These are phyloP conservation scores for Elanoides forficatus DNA, from an alignment of 2,113 vertebrate genomes.

Conservation along the genomic window DNA sequence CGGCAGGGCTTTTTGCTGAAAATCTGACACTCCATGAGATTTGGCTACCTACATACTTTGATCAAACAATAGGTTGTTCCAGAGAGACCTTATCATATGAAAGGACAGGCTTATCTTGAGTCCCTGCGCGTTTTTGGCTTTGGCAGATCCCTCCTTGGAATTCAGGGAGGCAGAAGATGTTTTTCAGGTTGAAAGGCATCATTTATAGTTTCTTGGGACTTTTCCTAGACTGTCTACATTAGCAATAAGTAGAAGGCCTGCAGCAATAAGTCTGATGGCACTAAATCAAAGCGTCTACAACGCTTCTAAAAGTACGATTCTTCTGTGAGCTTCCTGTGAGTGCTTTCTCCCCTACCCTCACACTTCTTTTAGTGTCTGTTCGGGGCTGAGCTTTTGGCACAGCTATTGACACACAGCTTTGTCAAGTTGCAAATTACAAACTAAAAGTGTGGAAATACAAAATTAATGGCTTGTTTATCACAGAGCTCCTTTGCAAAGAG, in stretches of 20 bases:
- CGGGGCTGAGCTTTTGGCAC: neutral
- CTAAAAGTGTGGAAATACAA: neutral
- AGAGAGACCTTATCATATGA: neutral
- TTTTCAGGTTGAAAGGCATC: neutral
- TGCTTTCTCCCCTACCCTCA: neutral
- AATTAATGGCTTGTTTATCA: constrained; percentile 1
- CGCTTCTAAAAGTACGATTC: neutral
- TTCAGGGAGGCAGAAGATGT: neutral
- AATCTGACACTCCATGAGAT: neutral
- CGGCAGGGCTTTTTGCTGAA: neutral
- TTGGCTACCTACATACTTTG: neutral
- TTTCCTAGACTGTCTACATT: neutral
- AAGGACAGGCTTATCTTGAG: neutral
- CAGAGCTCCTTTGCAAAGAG: neutral
- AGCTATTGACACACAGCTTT: neutral
- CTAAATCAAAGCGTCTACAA: constrained; percentile 12
- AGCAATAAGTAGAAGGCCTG: neutral
- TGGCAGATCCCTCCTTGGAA: neutral
- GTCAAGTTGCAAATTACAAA: neutral
- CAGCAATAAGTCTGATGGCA: neutral
- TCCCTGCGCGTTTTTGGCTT: fast-evolving
- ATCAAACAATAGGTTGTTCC: neutral
- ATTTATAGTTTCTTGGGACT: neutral
- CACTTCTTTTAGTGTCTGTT: neutral
- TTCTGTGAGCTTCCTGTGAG: neutral